Evolutionary conservation across 2,888 invertebrate species (phyloP).

Genomic region (Elysia crispata): DNA sequence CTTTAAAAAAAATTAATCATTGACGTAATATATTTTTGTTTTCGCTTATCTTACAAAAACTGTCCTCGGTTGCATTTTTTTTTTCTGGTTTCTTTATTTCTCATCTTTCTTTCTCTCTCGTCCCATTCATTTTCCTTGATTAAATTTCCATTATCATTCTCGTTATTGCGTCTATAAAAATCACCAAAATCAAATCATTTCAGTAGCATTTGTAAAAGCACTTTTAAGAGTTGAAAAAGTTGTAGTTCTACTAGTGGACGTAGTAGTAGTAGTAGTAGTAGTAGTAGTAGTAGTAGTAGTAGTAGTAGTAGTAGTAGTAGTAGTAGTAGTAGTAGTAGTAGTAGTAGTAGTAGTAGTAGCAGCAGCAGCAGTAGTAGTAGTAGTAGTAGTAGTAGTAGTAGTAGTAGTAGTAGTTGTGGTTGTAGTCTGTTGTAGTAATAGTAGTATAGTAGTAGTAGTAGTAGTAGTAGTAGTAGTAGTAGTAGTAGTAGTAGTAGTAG

Average conservation of each 20-base stretch:
- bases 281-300: not conserved
- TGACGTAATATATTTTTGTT: too few relatives aligned
- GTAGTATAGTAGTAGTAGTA: too few relatives aligned
- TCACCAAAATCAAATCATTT: conserved; percentile 34
- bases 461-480: conserved; percentile 10
- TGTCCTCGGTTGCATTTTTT: too few relatives aligned
- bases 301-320: not conserved
- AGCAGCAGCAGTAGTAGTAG: not conserved
- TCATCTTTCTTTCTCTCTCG: too few relatives aligned
- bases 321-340: not conserved
- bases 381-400: not conserved
- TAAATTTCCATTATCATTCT: too few relatives aligned
- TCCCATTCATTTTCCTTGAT: too few relatives aligned
- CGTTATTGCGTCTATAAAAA: too few relatives aligned
- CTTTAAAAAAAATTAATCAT: too few relatives aligned
- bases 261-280: not conserved
- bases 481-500: not conserved
- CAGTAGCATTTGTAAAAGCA: not conserved
- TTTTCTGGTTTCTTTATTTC: too few relatives aligned
- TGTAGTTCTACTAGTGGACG: too few relatives aligned
- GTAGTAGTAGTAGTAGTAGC: conserved; percentile 5
- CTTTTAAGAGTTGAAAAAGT: conserved; percentile 3
- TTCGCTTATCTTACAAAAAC: too few relatives aligned
- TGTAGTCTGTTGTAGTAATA: too few relatives aligned
- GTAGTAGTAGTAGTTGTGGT: conserved; percentile 13